A percentile compares a stretch with the other conserved stretches of the same genome.
phyloP scores from a whole-genome alignment of 1,140 invertebrate genomes.

The Periplaneta americana region DNA sequence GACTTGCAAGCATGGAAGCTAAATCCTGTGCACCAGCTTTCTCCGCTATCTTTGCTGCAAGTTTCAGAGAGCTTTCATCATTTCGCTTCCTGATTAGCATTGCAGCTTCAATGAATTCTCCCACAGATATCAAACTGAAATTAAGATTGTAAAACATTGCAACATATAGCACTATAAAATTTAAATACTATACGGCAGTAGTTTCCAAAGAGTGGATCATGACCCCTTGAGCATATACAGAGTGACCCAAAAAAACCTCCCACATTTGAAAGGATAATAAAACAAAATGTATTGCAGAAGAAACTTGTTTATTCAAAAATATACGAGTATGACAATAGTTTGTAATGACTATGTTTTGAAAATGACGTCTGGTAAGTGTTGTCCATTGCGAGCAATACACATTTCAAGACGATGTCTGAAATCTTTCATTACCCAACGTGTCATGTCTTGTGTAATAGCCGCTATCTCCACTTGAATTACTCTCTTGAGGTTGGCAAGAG shows the following conservation, averaged over 20 bases:
- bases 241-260: too few relatives aligned
- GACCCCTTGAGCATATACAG: not conserved
- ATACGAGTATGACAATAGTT: not conserved
- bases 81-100: not conserved
- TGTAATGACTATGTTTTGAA: too few relatives aligned
- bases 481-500: too few relatives aligned
- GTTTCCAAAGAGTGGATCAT: too few relatives aligned
- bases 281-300: not conserved
- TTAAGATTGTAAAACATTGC: not conserved
- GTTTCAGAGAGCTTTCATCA: not conserved
- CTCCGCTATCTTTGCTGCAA: not conserved
- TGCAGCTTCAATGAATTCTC: not conserved
- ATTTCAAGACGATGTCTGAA: too few relatives aligned
- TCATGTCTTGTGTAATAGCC: too few relatives aligned
- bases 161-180: not conserved
- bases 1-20: not conserved
- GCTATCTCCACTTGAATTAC: too few relatives aligned
- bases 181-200: not conserved
- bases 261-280: too few relatives aligned
- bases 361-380: too few relatives aligned
- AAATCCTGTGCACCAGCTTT: not conserved
- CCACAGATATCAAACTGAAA: not conserved
- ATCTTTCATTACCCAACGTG: too few relatives aligned
- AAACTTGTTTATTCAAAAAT: not conserved
- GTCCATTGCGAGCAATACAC: too few relatives aligned